Evolutionary conservation across 1,140 invertebrate genomes (phyloP).

Genomic region (Papilio polyxenes): DNA sequence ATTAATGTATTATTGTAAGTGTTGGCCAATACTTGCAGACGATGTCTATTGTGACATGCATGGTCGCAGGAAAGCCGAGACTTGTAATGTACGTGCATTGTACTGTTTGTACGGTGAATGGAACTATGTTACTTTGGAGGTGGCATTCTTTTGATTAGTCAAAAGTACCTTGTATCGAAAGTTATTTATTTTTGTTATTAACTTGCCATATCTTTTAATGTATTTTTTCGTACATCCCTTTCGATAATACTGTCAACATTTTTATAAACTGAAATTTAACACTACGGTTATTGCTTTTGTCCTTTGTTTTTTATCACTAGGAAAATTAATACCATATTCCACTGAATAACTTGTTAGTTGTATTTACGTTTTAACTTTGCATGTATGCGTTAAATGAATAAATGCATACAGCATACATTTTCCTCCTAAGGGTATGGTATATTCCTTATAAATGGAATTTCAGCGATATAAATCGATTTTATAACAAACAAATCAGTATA

Average conservation of each 20-base stretch:
- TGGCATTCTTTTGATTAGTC: background rate
- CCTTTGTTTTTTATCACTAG: background rate
- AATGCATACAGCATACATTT: background rate
- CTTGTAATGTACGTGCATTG: constrained; percentile 24
- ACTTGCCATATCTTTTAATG: background rate
- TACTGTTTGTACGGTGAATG: constrained; percentile 20
- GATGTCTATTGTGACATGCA: constrained; percentile 26
- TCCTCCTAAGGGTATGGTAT: background rate
- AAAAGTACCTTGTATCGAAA: background rate
- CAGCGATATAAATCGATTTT: background rate
- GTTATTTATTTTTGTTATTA: background rate
- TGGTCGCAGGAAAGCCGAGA: constrained; percentile 23
- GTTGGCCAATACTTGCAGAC: constrained; percentile 26
- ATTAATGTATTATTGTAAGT: constrained; percentile 17
- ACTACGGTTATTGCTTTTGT: background rate
- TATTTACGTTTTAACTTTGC: background rate
- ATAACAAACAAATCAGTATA: background rate
- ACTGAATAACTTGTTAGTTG: background rate
- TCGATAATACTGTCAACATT: background rate
- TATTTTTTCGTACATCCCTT: background rate
- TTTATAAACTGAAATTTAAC: background rate
- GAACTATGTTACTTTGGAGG: constrained; percentile 14
- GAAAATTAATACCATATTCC: background rate
- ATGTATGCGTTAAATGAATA: background rate
- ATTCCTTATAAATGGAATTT: constrained; percentile 3